Evolutionary conservation across 1,140 invertebrate genomes (phyloP).

Genomic region (Ooceraea biroi): DNA sequence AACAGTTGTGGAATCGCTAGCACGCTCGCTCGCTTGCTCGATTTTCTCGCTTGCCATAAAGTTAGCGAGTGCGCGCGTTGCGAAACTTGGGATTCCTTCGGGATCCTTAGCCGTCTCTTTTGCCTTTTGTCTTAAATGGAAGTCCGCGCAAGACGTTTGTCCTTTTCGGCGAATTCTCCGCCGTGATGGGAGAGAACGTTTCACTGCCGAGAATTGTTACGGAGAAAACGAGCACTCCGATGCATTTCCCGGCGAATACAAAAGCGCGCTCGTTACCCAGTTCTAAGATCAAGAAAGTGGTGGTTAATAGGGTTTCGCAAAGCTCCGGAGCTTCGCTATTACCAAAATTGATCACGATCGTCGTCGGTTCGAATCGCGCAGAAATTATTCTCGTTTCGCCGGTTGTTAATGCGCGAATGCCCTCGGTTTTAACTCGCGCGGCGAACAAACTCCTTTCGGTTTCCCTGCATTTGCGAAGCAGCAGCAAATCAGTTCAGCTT

Average conservation of each 20-base stretch:
- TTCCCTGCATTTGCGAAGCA: constrained; percentile 1
- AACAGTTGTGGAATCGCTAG: constrained; percentile 29
- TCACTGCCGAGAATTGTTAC: constrained; percentile 34
- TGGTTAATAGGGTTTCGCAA: constrained; percentile 62
- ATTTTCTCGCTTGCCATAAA: constrained; percentile 46
- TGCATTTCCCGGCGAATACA: constrained; percentile 41
- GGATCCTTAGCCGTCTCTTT: constrained; percentile 61
- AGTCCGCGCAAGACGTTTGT: constrained; percentile 36
- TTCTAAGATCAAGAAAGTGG: constrained; percentile 55
- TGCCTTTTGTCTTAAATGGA: constrained; percentile 45
- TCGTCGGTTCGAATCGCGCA: constrained; percentile 30
- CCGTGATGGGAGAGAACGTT: constrained; percentile 51
- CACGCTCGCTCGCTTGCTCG: constrained; percentile 18
- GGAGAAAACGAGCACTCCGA: constrained; percentile 35
- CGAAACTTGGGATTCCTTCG: constrained; percentile 59
- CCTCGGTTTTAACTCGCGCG: constrained; percentile 20
- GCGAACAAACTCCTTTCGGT: constrained; percentile 14
- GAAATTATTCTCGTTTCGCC: constrained; percentile 23
- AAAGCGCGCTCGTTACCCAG: constrained; percentile 58
- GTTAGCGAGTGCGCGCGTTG: constrained; percentile 37
- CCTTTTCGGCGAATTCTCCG: constrained; percentile 59
- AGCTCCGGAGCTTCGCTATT: constrained; percentile 13
- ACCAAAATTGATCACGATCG: constrained; percentile 57
- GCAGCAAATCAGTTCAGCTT: constrained; percentile 25
- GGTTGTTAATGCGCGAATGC: constrained; percentile 30